Percentiles rank a stretch among this genome's conserved stretches.
These are phyloP conservation scores for Antennarius maculatus DNA, from an alignment of 2,797 vertebrate genomes.

Conservation along the genomic window DNA sequence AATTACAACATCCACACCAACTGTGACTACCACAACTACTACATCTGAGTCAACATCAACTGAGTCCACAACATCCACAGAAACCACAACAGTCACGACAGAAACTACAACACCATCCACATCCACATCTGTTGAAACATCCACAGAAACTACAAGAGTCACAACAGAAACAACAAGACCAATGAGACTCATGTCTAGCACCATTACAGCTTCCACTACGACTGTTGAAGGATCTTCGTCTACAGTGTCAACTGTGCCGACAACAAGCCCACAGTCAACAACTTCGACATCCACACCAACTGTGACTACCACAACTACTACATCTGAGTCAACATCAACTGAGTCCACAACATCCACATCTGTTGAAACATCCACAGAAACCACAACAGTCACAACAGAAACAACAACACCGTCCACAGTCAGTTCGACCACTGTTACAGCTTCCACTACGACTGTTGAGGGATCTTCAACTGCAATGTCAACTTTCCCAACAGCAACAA, in stretches of 20 bases:
- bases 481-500: neutral
- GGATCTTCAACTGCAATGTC: too few relatives aligned
- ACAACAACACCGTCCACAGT: neutral
- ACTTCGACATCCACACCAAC: neutral
- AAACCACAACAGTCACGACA: neutral
- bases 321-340: neutral
- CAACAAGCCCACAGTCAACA: neutral
- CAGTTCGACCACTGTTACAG: neutral
- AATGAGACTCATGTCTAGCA: neutral
- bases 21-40: too few relatives aligned
- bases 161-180: neutral
- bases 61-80: neutral
- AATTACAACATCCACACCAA: neutral
- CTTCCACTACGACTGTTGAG: neutral
- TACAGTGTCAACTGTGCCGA: too few relatives aligned
- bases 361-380: neutral
- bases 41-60: too few relatives aligned
- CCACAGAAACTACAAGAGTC: neutral
- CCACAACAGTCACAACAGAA: neutral
- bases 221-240: neutral
- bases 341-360: neutral
- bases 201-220: neutral
- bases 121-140: neutral
- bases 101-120: neutral
- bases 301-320: neutral